A percentile compares a stretch with the other conserved stretches of the same genome.
Conservation (phyloP, 2,797 vertebrate genomes). For the Pogoniulus pusillus region DNA sequence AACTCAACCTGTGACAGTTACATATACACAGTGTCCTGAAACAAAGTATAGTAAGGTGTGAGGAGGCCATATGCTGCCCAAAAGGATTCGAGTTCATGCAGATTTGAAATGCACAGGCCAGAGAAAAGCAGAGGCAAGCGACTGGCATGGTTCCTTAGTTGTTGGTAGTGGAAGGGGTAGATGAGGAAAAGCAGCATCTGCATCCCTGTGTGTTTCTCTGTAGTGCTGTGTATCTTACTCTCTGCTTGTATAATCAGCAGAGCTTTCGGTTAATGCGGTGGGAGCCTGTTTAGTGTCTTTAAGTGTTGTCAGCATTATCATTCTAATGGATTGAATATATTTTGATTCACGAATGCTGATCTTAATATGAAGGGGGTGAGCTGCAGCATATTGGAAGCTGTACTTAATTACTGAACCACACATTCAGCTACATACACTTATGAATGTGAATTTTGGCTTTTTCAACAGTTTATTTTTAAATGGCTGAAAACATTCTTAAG, state of each 20-base stretch:
- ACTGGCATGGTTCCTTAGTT: background rate
- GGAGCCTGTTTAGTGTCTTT: background rate
- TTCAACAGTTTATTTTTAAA: background rate
- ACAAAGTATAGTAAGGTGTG: background rate
- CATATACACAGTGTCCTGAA: background rate
- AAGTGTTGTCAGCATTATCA: background rate
- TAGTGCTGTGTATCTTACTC: background rate
- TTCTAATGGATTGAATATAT: background rate
- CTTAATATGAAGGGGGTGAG: background rate
- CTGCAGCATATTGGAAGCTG: background rate
- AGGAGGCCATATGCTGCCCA: background rate
- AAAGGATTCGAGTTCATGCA: background rate
- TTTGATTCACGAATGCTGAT: background rate
- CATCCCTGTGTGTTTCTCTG: background rate
- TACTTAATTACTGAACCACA: background rate
- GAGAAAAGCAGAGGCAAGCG: background rate
- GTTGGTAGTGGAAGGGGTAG: background rate
- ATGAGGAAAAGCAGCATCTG: background rate
- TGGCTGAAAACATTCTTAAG: background rate
- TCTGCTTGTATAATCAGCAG: background rate
- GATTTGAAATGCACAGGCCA: background rate
- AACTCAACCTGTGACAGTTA: background rate
- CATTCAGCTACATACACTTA: background rate
- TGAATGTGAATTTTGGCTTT: background rate
- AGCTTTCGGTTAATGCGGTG: background rate